These are phyloP conservation scores for Pristionchus mayeri DNA, from an alignment of 2,888 invertebrate species.

Conservation along the genomic window DNA sequence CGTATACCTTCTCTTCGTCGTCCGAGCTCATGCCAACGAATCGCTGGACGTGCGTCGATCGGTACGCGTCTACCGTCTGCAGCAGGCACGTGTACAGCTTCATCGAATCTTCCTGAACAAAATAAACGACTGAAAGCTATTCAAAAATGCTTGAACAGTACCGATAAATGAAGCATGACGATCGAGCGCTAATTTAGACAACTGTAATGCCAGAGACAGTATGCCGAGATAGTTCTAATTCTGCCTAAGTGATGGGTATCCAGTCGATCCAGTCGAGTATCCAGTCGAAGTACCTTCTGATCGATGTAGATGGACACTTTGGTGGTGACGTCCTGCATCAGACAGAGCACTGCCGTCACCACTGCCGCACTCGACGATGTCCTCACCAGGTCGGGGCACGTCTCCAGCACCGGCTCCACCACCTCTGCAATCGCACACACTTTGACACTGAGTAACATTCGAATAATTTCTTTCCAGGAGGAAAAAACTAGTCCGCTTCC, in stretches of 20 bases:
- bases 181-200: no score
- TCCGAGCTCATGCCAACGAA: constrained; percentile 54
- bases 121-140: no score
- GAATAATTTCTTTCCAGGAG: not conserved
- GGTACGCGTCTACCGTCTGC: constrained; percentile 58
- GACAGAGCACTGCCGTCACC: constrained; percentile 66
- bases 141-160: no score
- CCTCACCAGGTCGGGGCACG: constrained; percentile 60
- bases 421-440: constrained; percentile 66
- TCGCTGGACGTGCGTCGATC: constrained; percentile 57
- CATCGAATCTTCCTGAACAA: constrained; percentile 56
- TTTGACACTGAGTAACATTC: not conserved
- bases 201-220: no score
- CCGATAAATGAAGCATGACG: no score
- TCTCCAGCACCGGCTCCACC: constrained; percentile 62
- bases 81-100: constrained; percentile 56
- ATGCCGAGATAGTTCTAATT: no score
- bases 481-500: no score
- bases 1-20: constrained; percentile 61
- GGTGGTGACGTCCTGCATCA: constrained; percentile 66
- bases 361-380: constrained; percentile 52
- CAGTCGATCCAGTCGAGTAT: no score
- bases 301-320: constrained; percentile 66
- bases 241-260: no score
- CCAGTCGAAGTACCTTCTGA: no score